Evolutionary conservation across 2,888 invertebrate species (phyloP).

Genomic region (Resseliella maxima): DNA sequence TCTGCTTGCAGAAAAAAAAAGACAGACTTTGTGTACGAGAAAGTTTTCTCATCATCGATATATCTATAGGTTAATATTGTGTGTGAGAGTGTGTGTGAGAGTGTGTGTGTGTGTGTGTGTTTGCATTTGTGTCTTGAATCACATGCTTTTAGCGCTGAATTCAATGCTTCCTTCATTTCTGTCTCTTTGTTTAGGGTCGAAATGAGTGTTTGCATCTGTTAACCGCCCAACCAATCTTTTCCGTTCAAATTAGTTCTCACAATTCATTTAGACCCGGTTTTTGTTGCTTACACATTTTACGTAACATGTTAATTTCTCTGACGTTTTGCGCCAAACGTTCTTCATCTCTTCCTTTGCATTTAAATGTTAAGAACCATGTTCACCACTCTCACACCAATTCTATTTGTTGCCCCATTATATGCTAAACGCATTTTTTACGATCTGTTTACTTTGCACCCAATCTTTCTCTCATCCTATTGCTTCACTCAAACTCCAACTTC

Average conservation of each 20-base stretch:
- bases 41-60: constrained; percentile 43
- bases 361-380: background rate
- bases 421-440: constrained; percentile 46
- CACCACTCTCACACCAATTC: background rate
- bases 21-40: background rate
- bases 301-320: constrained; percentile 44
- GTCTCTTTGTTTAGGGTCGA: constrained; percentile 15
- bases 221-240: background rate
- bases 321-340: background rate
- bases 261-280: background rate
- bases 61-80: constrained; percentile 21
- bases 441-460: constrained; percentile 28
- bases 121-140: background rate
- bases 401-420: background rate
- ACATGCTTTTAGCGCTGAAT: background rate
- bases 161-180: background rate
- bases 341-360: background rate
- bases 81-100: too few species aligned
- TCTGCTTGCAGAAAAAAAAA: background rate
- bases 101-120: background rate
- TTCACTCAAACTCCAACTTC: too few species aligned
- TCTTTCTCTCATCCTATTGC: too few species aligned
- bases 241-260: constrained; percentile 28
- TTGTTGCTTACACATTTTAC: background rate
- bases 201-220: background rate